Evolutionary conservation across 2,888 invertebrate species (phyloP), one percentile per base, ranked within the genome.

Genomic region (Acholoe squamosa): DNA sequence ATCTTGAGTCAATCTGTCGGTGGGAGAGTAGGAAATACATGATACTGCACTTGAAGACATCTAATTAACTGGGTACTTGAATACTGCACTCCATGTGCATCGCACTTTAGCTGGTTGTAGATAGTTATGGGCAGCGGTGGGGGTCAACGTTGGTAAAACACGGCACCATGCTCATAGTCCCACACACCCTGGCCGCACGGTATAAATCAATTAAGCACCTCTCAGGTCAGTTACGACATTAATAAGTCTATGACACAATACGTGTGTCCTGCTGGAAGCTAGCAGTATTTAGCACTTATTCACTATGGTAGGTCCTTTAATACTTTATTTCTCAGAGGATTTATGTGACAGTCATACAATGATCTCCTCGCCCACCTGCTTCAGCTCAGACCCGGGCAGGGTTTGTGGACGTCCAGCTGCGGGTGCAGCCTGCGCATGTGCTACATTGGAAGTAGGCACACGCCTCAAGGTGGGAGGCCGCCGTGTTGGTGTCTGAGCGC

Each of bases 401-500:
- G 90, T 33, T 31, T 43, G 43, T 22, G 86, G 28, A 34, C 34
- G 80, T 16, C 28, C 71, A 14, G 5, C 54, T 25, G 0, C 7
- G 19, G 88, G 0, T 19, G 10, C 52, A 16, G 52, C 31, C 28
- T 54, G 5, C 61, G 12, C 34, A 14, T 7, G 56, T 10, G 43
- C 5, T 3, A 10, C 10, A 43, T 10, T 43, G 43, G 43, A 43
- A 51, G 33, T 7, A 22, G 33, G 31, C 19, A 3, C 77, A 28
- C n/a, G 61, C 52, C 34, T 77, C 31, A 54, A 34, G n/a, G 91
- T 90, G 22, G 93, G 94, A 14, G 91, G 92, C 28, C 94, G 91
- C 86, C 92, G 93, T 10, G 80, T 91, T 52, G 93, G 93, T 54
- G 90, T 86, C 25, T 92, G 90, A 22, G 92, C 93, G 90, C 94